These are phyloP conservation scores for Sycobia sp. DNA, from an alignment of 1,140 invertebrate species.

Conservation along the genomic window DNA sequence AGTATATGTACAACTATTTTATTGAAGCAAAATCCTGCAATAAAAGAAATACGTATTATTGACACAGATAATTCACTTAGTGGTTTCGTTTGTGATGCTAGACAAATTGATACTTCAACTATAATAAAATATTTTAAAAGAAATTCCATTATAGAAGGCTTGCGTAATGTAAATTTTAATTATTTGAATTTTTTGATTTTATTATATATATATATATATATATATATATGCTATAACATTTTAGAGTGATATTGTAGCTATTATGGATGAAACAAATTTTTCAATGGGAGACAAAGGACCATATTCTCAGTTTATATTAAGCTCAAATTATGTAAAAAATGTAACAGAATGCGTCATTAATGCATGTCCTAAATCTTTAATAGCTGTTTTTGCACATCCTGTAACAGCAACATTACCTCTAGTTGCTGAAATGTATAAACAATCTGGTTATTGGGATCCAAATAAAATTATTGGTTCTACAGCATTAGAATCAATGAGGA, in stretches of 20 bases:
- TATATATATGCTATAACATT: conserved; percentile 8
- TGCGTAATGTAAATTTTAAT: conserved; percentile 37
- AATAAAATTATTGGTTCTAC: conserved; percentile 50
- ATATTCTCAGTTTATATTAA: conserved; percentile 39
- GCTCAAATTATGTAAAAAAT: conserved; percentile 41
- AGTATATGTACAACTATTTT: conserved; percentile 45
- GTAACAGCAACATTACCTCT: conserved; percentile 50
- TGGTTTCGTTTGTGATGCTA: conserved; percentile 38
- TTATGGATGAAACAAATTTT: conserved; percentile 50
- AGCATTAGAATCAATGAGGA: conserved; percentile 45
- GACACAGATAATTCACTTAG: conserved; percentile 42
- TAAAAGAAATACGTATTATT: conserved; percentile 47
- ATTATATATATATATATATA: background rate
- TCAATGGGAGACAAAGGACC: conserved; percentile 32
- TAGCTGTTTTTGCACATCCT: conserved; percentile 49
- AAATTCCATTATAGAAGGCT: conserved; percentile 39
- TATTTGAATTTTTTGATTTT: background rate
- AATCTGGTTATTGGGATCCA: conserved; percentile 43
- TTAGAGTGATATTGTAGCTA: conserved; percentile 49
- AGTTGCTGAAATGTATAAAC: conserved; percentile 48
- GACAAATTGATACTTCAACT: conserved; percentile 47
- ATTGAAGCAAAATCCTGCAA: conserved; percentile 50
- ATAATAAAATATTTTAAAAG: conserved; percentile 45
- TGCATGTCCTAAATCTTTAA: conserved; percentile 43
- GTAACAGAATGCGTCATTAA: conserved; percentile 43